Conservation (phyloP, 2,888 invertebrate species). For the Dromius quadrimaculatus region DNA sequence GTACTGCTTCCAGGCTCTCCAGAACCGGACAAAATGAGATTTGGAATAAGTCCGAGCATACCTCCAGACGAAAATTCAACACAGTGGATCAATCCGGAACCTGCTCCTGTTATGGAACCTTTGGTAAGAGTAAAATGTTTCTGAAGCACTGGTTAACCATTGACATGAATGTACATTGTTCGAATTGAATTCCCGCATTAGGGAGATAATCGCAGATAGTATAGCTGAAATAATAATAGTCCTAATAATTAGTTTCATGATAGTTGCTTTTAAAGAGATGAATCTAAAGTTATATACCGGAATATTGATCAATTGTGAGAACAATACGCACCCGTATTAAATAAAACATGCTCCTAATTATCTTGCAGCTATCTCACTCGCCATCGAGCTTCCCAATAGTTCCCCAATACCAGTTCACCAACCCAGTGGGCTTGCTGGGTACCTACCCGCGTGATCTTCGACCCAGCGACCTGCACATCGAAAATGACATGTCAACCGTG, state of each 20-base stretch:
- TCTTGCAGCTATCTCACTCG: too few species aligned
- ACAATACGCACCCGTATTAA: too few species aligned
- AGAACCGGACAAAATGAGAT: slow-evolving; percentile 27
- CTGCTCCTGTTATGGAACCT: slow-evolving; percentile 23
- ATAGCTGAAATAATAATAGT: too few species aligned
- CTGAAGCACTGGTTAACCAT: too few species aligned
- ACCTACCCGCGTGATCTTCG: slow-evolving; percentile 72
- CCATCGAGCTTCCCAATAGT: not conserved
- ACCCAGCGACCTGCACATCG: slow-evolving; percentile 67
- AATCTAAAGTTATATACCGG: too few species aligned
- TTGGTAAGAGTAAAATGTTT: slow-evolving; percentile 19
- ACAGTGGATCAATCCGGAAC: slow-evolving; percentile 35
- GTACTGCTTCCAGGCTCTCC: slow-evolving; percentile 26
- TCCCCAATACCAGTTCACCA: slow-evolving; percentile 67
- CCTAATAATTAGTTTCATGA: too few species aligned
- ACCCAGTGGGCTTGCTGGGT: slow-evolving; percentile 69
- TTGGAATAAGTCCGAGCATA: slow-evolving; percentile 20
- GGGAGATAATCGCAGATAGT: too few species aligned
- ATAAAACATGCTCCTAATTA: too few species aligned
- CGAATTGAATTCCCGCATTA: too few species aligned
- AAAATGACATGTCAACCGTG: slow-evolving; percentile 62
- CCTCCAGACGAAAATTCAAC: slow-evolving; percentile 20
- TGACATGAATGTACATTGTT: too few species aligned
- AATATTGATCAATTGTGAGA: too few species aligned
- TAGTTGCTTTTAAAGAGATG: too few species aligned